Conservation (phyloP, 2,888 invertebrate genomes). For the Gymnoscelis rufifasciata region DNA sequence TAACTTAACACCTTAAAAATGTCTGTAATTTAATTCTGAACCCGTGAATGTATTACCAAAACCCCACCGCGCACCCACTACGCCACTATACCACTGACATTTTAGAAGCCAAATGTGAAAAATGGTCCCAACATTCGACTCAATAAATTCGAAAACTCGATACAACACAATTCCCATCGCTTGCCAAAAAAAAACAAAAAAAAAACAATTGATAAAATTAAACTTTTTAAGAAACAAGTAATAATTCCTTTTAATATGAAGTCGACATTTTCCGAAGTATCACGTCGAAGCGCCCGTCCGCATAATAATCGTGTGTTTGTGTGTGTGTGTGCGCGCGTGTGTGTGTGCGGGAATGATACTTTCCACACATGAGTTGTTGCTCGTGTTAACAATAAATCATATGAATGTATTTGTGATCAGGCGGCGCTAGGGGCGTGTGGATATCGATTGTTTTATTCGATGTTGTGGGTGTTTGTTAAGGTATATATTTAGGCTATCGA, state of each 20-base stretch:
- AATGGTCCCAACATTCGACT: conserved; percentile 7
- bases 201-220: conserved; percentile 29
- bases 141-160: conserved; percentile 20
- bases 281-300: conserved; percentile 43
- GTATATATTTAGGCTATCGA: neutral
- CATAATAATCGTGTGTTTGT: conserved; percentile 37
- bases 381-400: conserved; percentile 76
- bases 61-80: neutral
- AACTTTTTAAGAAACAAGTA: conserved; percentile 28
- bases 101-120: conserved; percentile 8
- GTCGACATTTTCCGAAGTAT: conserved; percentile 47
- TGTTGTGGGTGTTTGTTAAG: neutral
- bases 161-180: conserved; percentile 18
- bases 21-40: no score
- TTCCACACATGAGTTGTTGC: conserved; percentile 64
- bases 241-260: conserved; percentile 36
- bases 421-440: conserved; percentile 33
- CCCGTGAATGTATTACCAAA: neutral
- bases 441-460: conserved; percentile 1
- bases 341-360: conserved; percentile 59
- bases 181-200: conserved; percentile 16
- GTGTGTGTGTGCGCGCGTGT: conserved; percentile 29
- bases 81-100: neutral
- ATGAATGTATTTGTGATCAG: conserved; percentile 75
- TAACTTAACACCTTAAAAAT: no score